Evolutionary conservation across 2,797 vertebrate genomes (phyloP), one percentile per base, ranked within the genome.

Genomic region (Manis pentadactyla): DNA sequence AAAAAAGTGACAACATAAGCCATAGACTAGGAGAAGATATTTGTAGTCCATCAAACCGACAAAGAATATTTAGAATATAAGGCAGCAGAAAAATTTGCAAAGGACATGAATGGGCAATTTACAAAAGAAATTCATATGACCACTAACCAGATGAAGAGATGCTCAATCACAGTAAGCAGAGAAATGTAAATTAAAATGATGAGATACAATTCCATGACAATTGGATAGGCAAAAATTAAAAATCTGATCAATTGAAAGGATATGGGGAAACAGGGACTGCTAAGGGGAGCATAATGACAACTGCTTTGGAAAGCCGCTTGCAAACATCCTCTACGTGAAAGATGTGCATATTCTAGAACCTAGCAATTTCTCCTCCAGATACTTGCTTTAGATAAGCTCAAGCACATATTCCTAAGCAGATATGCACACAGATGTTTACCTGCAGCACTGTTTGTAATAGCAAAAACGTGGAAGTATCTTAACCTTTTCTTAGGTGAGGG

Each of bases 51-150:
- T 51, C 51, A 94, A 81, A 61, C 46, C 59, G n/a, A 78, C 34
- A 68, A 91, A 68, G 39, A 86, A 68, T 69, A 69, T n/a, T 31
- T 87, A 39, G 57, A 90, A 59, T 85, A 85, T 46, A 68, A 84
- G 59, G 69, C 34, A 25, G 59, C 4, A 71, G 53, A 86, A 89
- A 78, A 85, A 51, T 29, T 75, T 61, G 19, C 73, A 68, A 87
- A 89, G 37, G 15, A n/a, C 82, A 21, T 55, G 42, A 92, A 94
- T 53, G 81, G 49, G 15, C 4, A 73, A 73, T 78, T 90, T 37
- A 84, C 46, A 66, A 55, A 88, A 51, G 64, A 73, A 83, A 84
- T 53, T 83, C 69, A 34, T 37, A 83, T 55, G 55, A 42, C 71
- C 39, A 11, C 13, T 53, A 34, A 71, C 18, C 2, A 84, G 61